Conservation (phyloP, 2,888 invertebrate species). For the Amitus sp. region DNA sequence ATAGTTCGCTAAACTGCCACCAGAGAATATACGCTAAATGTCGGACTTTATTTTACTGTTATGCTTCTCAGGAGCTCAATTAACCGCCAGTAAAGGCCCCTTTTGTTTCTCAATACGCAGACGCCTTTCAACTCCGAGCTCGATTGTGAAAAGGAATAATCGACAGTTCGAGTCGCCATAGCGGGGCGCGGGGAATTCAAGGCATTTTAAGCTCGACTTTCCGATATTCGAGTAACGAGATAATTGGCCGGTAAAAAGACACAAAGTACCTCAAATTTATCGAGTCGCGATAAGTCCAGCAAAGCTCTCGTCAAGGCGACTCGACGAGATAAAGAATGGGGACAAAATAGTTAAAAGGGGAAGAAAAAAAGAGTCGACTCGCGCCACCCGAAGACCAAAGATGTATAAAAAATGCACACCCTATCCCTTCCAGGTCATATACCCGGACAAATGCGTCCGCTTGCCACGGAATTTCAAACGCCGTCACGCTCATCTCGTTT, state of each 20-base stretch:
- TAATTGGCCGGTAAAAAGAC: not conserved
- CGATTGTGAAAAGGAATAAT: too few species aligned
- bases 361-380: slow-evolving; percentile 1
- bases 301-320: not conserved
- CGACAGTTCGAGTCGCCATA: too few species aligned
- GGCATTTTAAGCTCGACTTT: not conserved
- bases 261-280: not conserved
- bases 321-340: not conserved
- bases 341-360: not conserved
- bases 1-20: too few species aligned
- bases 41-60: too few species aligned
- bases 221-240: not conserved
- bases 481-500: slow-evolving; percentile 13
- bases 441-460: slow-evolving; percentile 26
- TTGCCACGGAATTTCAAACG: slow-evolving; percentile 21
- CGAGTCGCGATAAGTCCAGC: not conserved
- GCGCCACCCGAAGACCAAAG: slow-evolving; percentile 16
- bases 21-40: too few species aligned
- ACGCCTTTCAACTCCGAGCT: too few species aligned
- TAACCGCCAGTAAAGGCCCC: too few species aligned
- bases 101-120: too few species aligned
- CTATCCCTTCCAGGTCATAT: slow-evolving; percentile 14
- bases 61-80: too few species aligned
- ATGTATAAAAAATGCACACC: slow-evolving; percentile 30
- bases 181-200: too few species aligned